Conservation (phyloP, 2,113 vertebrate genomes). For the Zosterops hypoxanthus region DNA sequence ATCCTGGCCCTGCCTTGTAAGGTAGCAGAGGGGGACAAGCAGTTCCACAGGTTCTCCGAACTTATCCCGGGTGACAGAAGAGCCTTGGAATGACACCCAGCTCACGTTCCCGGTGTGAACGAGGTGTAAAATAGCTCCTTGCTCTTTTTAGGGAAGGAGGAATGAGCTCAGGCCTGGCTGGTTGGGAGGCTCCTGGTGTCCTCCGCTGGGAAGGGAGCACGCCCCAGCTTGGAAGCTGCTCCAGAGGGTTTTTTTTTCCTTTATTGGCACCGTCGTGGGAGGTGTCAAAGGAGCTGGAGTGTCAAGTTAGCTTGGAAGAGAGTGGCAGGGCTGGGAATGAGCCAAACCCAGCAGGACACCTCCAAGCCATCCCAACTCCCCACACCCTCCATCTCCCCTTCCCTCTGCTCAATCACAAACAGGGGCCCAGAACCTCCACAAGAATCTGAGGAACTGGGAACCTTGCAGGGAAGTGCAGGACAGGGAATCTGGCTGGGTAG, state of each 20-base stretch:
- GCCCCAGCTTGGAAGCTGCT: background rate
- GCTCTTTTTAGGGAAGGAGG: slow-evolving; percentile 54
- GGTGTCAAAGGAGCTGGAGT: background rate
- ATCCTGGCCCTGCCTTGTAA: slow-evolving; percentile 40
- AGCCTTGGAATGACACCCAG: slow-evolving; percentile 38
- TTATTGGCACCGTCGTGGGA: background rate
- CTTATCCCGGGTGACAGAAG: slow-evolving; percentile 19
- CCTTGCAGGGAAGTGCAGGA: background rate
- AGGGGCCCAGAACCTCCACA: background rate
- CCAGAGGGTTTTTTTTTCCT: background rate
- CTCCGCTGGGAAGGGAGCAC: background rate
- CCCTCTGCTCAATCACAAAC: background rate
- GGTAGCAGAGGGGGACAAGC: background rate
- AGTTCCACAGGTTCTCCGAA: background rate
- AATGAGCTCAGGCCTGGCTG: background rate
- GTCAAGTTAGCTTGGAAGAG: background rate
- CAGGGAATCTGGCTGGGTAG: background rate
- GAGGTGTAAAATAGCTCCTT: slow-evolving; percentile 53
- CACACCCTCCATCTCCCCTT: background rate
- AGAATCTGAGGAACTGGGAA: background rate
- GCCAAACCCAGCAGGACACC: background rate
- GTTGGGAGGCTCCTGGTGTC: background rate
- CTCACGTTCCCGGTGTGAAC: slow-evolving; percentile 6
- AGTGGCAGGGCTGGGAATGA: background rate
- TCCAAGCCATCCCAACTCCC: background rate